Conservation (phyloP, 2,797 vertebrate genomes). For the Pagetopsis macropterus region DNA sequence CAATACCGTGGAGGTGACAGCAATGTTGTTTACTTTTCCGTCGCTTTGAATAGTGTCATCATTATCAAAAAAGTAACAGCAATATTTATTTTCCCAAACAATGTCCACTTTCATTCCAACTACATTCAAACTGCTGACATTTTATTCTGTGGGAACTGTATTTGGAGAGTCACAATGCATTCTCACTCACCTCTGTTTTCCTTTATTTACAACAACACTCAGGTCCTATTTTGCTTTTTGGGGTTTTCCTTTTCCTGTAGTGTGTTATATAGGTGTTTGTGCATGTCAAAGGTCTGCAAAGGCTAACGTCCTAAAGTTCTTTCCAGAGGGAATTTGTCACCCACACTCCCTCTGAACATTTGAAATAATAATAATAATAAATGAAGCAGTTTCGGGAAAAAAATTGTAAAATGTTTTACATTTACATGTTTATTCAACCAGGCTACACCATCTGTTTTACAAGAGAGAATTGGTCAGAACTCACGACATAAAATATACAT, state of each 20-base stretch:
- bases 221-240: too few species aligned
- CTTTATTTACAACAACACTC: neutral
- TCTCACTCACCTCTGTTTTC: neutral
- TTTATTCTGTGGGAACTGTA: neutral
- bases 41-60: neutral
- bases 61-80: neutral
- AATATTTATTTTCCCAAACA: neutral
- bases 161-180: neutral
- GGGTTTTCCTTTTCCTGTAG: too few species aligned
- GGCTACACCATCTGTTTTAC: neutral
- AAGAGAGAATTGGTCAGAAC: neutral
- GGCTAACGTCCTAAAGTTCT: too few species aligned
- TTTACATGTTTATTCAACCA: neutral
- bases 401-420: neutral
- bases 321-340: too few species aligned
- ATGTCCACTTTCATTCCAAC: neutral
- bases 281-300: too few species aligned
- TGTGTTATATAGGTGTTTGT: too few species aligned
- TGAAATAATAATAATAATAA: neutral
- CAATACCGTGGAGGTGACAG: neutral
- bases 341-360: too few species aligned
- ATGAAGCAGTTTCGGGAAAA: neutral
- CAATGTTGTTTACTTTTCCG: conserved; percentile 9
- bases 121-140: neutral
- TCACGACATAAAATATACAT: neutral